phyloP scores from a whole-genome alignment of 2,113 vertebrate genomes.

The Neomonachus schauinslandi region DNA sequence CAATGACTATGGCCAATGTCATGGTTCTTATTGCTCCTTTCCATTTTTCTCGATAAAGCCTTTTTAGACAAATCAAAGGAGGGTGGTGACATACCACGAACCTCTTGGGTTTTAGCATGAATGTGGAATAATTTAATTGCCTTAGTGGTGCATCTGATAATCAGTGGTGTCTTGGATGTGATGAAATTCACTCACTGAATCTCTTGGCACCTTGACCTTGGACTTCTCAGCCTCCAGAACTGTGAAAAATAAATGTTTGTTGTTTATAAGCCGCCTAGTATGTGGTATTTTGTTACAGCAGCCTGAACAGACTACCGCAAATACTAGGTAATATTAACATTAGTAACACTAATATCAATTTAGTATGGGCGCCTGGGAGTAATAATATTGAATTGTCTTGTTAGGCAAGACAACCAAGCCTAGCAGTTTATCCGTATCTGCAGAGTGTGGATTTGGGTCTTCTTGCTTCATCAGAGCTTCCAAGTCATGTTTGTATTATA shows the following conservation, averaged over 20 bases:
- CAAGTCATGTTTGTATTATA: neutral
- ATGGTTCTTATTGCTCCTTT: neutral
- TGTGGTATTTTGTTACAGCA: neutral
- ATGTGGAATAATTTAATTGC: neutral
- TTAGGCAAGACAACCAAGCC: neutral
- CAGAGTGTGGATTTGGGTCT: neutral
- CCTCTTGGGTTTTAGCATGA: neutral
- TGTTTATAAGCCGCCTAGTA: neutral
- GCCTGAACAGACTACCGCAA: neutral
- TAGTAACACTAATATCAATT: neutral
- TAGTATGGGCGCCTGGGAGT: no score
- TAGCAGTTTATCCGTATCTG: neutral
- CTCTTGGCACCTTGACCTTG: neutral
- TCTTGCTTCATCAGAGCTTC: neutral
- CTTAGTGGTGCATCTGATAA: neutral
- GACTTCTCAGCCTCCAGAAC: neutral
- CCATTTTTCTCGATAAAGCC: neutral
- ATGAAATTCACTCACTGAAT: neutral
- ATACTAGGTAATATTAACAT: neutral
- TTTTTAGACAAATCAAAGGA: neutral
- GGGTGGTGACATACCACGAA: accelerated
- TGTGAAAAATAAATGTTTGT: neutral
- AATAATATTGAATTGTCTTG: neutral
- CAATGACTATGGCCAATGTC: neutral
- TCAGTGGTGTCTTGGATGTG: neutral